These are phyloP conservation scores for Chlorospingus flavigularis DNA, from an alignment of 2,797 vertebrate genomes.

Conservation along the genomic window DNA sequence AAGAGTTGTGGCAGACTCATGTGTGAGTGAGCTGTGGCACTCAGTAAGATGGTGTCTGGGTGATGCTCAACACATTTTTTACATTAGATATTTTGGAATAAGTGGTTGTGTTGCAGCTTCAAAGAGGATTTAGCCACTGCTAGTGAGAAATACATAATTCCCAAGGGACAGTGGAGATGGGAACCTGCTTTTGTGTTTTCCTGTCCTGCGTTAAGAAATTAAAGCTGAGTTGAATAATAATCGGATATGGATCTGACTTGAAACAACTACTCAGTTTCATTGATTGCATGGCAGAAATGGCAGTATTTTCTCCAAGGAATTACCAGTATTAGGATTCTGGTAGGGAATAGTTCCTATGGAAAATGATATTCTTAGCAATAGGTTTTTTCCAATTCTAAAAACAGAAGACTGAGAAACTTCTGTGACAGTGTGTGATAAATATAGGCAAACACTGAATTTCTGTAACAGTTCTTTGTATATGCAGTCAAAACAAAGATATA, in stretches of 20 bases:
- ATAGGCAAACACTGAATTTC: slow-evolving; percentile 7
- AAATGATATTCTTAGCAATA: not conserved
- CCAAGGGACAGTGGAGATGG: slow-evolving; percentile 1
- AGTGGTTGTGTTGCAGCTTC: not conserved
- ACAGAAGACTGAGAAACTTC: slow-evolving; percentile 10
- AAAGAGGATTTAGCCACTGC: not conserved
- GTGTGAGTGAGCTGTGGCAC: not conserved
- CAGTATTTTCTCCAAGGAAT: not conserved
- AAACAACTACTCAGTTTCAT: not conserved
- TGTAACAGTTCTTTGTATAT: not conserved
- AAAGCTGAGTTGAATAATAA: slow-evolving; percentile 6
- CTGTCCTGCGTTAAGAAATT: slow-evolving; percentile 7
- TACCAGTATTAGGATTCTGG: not conserved
- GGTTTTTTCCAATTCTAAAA: slow-evolving; percentile 25
- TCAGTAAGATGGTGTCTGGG: not conserved
- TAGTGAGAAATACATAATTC: not conserved
- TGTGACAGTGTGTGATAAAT: slow-evolving; percentile 21
- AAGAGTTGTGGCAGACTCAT: not conserved
- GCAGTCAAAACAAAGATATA: slow-evolving; percentile 23
- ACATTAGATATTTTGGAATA: not conserved
- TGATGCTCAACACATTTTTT: not conserved
- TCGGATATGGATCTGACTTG: not conserved
- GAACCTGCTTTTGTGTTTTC: not conserved
- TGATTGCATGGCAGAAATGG: not conserved
- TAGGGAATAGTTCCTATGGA: not conserved